Percentiles rank a stretch among this genome's conserved stretches.
Conservation (phyloP, 2,888 invertebrate species). For the Athrips mouffetella region DNA sequence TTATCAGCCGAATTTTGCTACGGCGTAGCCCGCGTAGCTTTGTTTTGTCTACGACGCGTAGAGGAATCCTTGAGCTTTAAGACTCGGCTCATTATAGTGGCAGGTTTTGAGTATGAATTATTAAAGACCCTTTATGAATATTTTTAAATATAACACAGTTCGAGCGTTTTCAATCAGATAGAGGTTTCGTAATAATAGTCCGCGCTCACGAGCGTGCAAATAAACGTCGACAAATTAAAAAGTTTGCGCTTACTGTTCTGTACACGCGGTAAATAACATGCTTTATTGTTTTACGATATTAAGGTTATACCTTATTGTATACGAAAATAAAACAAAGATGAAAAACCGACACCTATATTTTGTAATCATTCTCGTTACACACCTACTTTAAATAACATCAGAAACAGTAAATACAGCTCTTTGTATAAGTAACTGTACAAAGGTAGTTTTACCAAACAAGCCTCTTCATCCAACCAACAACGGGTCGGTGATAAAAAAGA, state of each 20-base stretch:
- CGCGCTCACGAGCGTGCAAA: slow-evolving; percentile 11
- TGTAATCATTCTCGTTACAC: too few species aligned
- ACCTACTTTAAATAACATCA: too few species aligned
- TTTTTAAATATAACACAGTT: neutral
- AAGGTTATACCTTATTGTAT: too few species aligned
- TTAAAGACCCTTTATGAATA: neutral
- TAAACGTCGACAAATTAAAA: slow-evolving; percentile 12
- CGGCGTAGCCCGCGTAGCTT: too few species aligned
- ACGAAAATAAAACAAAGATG: too few species aligned
- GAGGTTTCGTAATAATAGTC: neutral
- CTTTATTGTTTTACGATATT: neutral
- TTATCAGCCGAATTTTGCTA: too few species aligned
- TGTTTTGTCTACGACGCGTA: too few species aligned
- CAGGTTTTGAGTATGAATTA: neutral
- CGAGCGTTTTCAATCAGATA: slow-evolving; percentile 7
- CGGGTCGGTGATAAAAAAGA: slow-evolving; percentile 6
- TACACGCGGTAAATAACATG: neutral
- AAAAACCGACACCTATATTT: too few species aligned
- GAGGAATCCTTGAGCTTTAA: too few species aligned
- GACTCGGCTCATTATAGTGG: too few species aligned
- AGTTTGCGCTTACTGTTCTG: slow-evolving; percentile 3
- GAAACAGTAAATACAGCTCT: neutral
- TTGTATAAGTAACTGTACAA: neutral
- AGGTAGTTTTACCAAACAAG: neutral
- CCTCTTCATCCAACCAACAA: neutral